These are phyloP conservation scores for Enhydra lutris DNA, from an alignment of 2,113 vertebrate species.

Conservation along the genomic window DNA sequence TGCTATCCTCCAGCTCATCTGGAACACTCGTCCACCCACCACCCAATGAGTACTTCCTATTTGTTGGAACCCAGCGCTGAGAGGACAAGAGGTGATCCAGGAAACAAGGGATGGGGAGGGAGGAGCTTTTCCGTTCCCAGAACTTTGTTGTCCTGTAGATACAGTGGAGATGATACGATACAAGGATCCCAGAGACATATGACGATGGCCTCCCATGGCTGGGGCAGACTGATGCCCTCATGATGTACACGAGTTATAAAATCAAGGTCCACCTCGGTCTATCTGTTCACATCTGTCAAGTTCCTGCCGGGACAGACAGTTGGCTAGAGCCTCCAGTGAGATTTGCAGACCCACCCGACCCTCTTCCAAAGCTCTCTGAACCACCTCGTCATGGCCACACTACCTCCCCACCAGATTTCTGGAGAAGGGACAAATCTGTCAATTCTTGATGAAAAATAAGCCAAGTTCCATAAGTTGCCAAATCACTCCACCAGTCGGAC, in stretches of 20 bases:
- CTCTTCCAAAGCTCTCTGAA: neutral
- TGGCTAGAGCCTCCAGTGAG: neutral
- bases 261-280: neutral
- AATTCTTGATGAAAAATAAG: neutral
- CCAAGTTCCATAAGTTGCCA: neutral
- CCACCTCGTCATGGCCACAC: neutral
- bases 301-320: neutral
- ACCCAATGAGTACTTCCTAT: neutral
- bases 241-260: neutral
- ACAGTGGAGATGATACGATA: neutral
- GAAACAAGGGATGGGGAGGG: neutral
- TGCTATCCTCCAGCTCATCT: neutral
- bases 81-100: neutral
- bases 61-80: neutral
- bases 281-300: neutral
- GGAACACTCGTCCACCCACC: neutral
- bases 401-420: neutral
- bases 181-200: neutral
- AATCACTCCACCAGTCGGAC: neutral
- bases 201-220: neutral
- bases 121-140: neutral
- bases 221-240: neutral
- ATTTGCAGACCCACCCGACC: neutral
- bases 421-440: neutral
- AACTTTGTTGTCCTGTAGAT: neutral